Evolutionary conservation across 2,797 vertebrate genomes (phyloP).

Genomic region (Lindbergichthys nudifrons): DNA sequence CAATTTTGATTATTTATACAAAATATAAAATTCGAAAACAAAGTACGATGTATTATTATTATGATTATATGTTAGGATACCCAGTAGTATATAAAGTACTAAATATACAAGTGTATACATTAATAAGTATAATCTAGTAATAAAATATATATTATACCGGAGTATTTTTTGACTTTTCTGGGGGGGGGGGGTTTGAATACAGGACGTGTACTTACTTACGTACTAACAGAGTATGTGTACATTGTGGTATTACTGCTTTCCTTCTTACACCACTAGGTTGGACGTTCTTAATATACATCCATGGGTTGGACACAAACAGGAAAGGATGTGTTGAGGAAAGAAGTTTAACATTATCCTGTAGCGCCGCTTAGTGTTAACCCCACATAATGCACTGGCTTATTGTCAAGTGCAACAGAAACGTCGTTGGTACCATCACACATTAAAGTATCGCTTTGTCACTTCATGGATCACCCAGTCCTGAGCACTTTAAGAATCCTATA

Average conservation of each 20-base stretch:
- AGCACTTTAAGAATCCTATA: background rate
- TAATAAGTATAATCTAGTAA: background rate
- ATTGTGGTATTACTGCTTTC: background rate
- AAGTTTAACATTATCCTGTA: slow-evolving; percentile 23
- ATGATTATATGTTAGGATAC: too few relatives aligned
- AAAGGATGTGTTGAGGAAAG: background rate
- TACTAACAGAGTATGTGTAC: background rate
- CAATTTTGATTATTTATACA: background rate
- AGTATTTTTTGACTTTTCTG: background rate
- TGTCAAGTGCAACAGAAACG: slow-evolving; percentile 57
- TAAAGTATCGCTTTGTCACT: background rate
- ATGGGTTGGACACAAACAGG: slow-evolving; percentile 1
- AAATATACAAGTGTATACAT: too few relatives aligned
- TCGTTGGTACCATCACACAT: slow-evolving; percentile 15
- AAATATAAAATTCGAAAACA: background rate
- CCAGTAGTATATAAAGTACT: background rate
- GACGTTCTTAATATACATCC: background rate
- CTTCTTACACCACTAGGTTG: too few relatives aligned
- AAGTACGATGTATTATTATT: background rate
- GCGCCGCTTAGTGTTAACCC: slow-evolving; percentile 63
- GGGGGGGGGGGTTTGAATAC: background rate
- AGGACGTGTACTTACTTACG: too few relatives aligned
- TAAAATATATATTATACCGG: background rate
- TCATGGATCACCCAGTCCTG: background rate
- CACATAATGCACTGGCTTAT: slow-evolving; percentile 33